Base-by-base conservation (phyloP, 2,888 invertebrate species). In the Liodrosophila aerea region DNA sequence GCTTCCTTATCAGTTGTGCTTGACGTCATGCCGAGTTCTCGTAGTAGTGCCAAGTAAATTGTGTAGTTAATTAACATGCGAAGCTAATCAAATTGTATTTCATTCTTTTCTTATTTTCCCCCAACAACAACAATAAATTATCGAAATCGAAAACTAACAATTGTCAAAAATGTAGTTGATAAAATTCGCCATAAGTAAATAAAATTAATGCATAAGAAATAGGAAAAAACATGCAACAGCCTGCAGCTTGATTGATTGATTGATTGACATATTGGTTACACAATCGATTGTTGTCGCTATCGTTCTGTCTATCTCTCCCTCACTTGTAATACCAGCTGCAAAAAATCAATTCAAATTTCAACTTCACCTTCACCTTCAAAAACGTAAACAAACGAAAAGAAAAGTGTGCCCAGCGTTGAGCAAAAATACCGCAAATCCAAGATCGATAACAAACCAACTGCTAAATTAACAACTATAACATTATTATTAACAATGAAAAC, bases 1-100 rank as follows among this genome's bases (percentile, higher is more conserved):
- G 7, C 64, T 59, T 68, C 41, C 41, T 49, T 64, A 71, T 54
- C 60, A n/a, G 30, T 39, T 53, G 58, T 76, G 69, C 61, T 66
- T 77, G 49, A 16, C 43, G 40, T 49, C 12, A 31, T 30, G 54
- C 58, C 53, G 53, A 58, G 49, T 50, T 69, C 73, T 69, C 70
- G 69, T 69, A 68, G 69, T 69, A 68, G 70, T 70, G 70, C 70
- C 70, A 70, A 72, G 43, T 47, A 68, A 64, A 53, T 50, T 50
- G 52, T 34, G 59, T 71, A 72, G 76, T 39, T 56, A 62, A 69
- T 80, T 52, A 62, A 62, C 77, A 64, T 84, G 85, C 64, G 54
- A 77, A 85, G 80, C 83, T 85, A 80, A 80, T 80, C 67, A 75
- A 80, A 64, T 56, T 78, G 60, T 85, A 67, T 78, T 82, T 69